Conservation (phyloP, 2,888 invertebrate genomes). For the Drosophila trichaetosa region DNA sequence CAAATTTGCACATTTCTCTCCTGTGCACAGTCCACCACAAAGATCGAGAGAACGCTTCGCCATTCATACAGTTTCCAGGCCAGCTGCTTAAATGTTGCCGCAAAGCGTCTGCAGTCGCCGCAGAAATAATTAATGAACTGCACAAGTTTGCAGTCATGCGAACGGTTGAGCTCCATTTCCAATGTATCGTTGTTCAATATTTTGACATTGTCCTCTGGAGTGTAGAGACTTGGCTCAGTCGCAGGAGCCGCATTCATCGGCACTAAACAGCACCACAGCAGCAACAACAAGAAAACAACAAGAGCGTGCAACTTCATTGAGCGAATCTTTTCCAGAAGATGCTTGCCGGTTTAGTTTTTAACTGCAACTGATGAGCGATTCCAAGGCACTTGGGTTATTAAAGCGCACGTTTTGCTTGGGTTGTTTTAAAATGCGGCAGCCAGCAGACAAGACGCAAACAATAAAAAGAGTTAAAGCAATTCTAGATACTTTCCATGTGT, state of each 20-base stretch:
- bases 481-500: conserved; percentile 20
- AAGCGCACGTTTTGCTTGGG: conserved; percentile 52
- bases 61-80: conserved; percentile 39
- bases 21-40: conserved; percentile 60
- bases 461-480: conserved; percentile 4
- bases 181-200: conserved; percentile 32
- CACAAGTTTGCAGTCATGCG: conserved; percentile 82
- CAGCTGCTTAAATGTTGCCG: conserved; percentile 86
- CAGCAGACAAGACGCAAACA: conserved; percentile 14
- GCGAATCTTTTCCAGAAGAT: conserved; percentile 46
- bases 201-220: conserved; percentile 48
- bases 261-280: conserved; percentile 10
- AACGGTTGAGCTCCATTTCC: conserved; percentile 11
- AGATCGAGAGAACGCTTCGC: conserved; percentile 37
- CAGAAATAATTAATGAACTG: conserved; percentile 98
- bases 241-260: background rate
- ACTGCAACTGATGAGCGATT: conserved; percentile 50
- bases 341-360: conserved; percentile 57
- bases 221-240: conserved; percentile 51
- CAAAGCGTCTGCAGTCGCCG: conserved; percentile 95
- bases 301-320: conserved; percentile 29
- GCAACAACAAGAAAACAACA: conserved; percentile 18
- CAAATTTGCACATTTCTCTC: conserved; percentile 50
- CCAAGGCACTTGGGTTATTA: conserved; percentile 59
- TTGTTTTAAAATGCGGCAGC: conserved; percentile 24